Base-by-base conservation (phyloP, 2,888 invertebrate species). In the Lasioglossum villosulum region DNA sequence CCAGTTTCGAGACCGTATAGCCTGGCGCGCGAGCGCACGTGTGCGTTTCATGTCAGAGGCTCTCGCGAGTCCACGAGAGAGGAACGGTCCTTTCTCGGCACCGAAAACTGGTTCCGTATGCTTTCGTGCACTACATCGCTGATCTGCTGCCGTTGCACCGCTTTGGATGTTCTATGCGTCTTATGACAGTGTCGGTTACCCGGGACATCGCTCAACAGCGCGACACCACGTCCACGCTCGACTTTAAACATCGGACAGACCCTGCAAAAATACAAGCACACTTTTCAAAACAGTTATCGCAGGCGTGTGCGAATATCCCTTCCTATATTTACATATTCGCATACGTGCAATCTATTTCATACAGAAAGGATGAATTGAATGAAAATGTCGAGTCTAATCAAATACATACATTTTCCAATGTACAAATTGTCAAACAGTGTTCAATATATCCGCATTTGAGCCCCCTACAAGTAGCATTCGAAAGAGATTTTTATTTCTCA, bases 61-160 rank as follows among this genome's bases (percentile, higher is more conserved):
- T 48, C 68, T 39, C 70, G 63, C 63, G 72, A 84, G 86, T 82
- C 82, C 84, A 77, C 75, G 52, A 83, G 88, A 83, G 88, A 81
- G 80, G 45, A 83, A 87, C 87, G 88, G 86, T 88, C 86, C 88
- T 87, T 90, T 83, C 85, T 78, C 75, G 86, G 83, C 79, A 70
- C 90, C 90, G 82, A 89, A 90, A 90, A 90, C 90, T 90, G 90
- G 90, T 90, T 90, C 90, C 88, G 83, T 83, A 87, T 75, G 87
- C 84, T 86, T 88, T 89, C 80, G 84, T 89, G 90, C 87, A 75
- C 83, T 82, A 84, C 84, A 87, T 90, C 83, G 76, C n/a, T 23
- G 34, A 37, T 37, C 75, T 76, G 56, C 42, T 14, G 66, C 59
- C 59, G 68, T 12, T 68, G 52, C 80, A 45, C 73, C 71, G 77